Conservation (phyloP, 2,888 invertebrate genomes). For the Frankliniella fusca region DNA sequence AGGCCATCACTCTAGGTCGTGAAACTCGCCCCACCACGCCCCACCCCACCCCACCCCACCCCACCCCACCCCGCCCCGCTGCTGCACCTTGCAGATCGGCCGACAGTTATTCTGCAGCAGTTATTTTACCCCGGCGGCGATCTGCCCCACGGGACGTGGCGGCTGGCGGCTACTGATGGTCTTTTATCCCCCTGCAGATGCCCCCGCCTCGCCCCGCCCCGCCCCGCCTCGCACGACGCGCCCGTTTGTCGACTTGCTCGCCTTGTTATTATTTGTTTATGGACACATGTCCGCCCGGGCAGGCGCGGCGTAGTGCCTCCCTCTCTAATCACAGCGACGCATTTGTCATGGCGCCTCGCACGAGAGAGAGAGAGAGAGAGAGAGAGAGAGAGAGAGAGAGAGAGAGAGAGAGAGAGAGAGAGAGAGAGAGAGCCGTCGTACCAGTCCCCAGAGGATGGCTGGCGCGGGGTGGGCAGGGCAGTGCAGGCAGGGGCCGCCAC, state of each 20-base stretch:
- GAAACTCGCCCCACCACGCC: too few relatives aligned
- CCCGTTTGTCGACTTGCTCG: neutral
- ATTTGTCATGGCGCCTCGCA: neutral
- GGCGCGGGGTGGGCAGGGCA: too few relatives aligned
- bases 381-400: constrained; percentile 27
- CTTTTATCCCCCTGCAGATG: neutral
- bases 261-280: neutral
- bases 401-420: constrained; percentile 30
- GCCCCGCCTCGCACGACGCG: neutral
- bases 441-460: too few relatives aligned
- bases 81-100: too few relatives aligned
- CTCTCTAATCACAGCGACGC: constrained; percentile 23
- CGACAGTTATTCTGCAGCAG: too few relatives aligned
- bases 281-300: neutral
- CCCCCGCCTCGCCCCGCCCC: neutral
- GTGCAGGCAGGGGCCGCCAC: neutral
- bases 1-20: too few relatives aligned
- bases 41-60: too few relatives aligned
- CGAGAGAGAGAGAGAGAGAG: constrained; percentile 20
- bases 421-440: neutral
- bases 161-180: neutral
- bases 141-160: neutral
- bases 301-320: neutral
- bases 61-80: too few relatives aligned
- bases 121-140: too few relatives aligned